phyloP scores from a whole-genome alignment of 2,797 vertebrate species.

The Catamblyrhynchus diadema region DNA sequence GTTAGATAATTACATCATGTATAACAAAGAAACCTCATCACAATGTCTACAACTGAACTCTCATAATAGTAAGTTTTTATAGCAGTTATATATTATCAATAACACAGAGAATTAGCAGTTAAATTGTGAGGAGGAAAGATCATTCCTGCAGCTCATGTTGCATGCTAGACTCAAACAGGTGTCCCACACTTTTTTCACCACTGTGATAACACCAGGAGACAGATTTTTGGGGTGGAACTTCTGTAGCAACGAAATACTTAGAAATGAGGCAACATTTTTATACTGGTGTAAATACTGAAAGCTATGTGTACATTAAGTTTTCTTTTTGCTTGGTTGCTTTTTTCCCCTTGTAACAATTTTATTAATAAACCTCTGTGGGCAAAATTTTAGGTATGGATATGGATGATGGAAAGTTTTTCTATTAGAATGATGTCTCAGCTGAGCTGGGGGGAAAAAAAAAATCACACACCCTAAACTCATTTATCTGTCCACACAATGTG shows the following conservation, averaged over 20 bases:
- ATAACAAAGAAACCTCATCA: neutral
- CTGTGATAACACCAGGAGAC: neutral
- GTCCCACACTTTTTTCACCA: neutral
- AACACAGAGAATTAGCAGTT: neutral
- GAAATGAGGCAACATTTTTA: neutral
- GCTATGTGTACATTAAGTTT: neutral
- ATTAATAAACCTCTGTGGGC: neutral
- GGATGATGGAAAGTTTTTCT: neutral
- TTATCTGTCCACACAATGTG: neutral
- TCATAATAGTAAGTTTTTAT: neutral
- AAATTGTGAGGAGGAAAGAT: neutral
- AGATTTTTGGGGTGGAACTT: neutral
- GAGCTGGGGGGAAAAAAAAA: neutral
- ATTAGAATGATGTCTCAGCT: neutral
- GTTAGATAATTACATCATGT: neutral
- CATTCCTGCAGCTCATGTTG: neutral
- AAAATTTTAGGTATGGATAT: neutral
- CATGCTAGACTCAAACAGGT: neutral
- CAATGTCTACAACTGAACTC: neutral
- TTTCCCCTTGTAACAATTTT: neutral
- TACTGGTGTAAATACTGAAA: neutral
- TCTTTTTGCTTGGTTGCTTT: neutral
- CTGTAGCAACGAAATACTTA: neutral
- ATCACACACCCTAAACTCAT: neutral
- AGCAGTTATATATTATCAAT: neutral